A percentile compares a stretch with the other conserved stretches of the same genome.
Evolutionary conservation across 2,888 invertebrate species (phyloP).

Genomic region (Caenorhabditis afra): DNA sequence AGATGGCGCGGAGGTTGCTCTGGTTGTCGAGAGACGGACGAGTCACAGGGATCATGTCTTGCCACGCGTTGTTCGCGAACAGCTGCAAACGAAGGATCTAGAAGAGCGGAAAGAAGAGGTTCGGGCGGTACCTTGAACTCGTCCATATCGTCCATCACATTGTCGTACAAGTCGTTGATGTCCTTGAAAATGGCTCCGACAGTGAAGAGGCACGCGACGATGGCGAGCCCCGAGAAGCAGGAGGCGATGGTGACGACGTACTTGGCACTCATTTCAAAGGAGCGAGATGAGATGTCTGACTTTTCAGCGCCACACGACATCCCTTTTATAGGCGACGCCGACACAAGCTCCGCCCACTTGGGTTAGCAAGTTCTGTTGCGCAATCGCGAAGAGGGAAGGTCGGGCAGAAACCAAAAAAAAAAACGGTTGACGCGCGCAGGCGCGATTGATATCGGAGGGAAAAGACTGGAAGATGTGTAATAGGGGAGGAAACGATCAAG

Average conservation of each 20-base stretch:
- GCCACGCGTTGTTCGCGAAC: slow-evolving; percentile 65
- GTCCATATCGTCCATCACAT: slow-evolving; percentile 64
- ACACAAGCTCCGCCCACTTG: not conserved
- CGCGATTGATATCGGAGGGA: slow-evolving; percentile 38
- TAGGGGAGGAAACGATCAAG: slow-evolving; percentile 27
- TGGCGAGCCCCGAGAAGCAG: slow-evolving; percentile 52
- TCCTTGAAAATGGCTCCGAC: slow-evolving; percentile 64
- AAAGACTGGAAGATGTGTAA: slow-evolving; percentile 30
- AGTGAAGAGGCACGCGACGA: slow-evolving; percentile 60
- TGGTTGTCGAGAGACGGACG: slow-evolving; percentile 52
- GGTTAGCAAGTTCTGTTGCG: slow-evolving; percentile 61
- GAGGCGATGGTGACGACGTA: slow-evolving; percentile 58
- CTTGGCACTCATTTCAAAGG: slow-evolving; percentile 53
- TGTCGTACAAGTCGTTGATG: slow-evolving; percentile 65
- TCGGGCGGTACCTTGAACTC: slow-evolving; percentile 57
- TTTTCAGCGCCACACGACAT: slow-evolving; percentile 5
- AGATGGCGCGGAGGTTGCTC: slow-evolving; percentile 49
- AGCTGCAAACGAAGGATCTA: slow-evolving; percentile 31
- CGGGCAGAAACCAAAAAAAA: too few species aligned
- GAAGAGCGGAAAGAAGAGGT: not conserved
- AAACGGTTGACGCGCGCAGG: slow-evolving; percentile 7
- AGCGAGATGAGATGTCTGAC: slow-evolving; percentile 38
- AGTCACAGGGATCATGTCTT: slow-evolving; percentile 63
- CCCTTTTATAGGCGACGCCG: slow-evolving; percentile 38
- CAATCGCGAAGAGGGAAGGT: slow-evolving; percentile 30